Conservation (phyloP, 2,888 invertebrate genomes). For the Megamerina dolium region DNA sequence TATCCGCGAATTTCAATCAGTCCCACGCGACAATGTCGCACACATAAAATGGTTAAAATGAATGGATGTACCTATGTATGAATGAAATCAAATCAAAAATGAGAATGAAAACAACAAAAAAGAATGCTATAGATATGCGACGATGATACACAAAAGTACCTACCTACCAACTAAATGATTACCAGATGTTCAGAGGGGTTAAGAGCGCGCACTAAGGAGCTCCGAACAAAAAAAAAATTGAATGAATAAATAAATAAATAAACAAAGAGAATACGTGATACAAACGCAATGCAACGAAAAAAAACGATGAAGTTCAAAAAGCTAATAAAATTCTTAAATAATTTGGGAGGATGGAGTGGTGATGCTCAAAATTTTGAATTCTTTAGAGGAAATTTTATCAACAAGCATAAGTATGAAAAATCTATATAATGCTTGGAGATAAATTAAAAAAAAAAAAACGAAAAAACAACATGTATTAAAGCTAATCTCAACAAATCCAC, state of each 20-base stretch:
- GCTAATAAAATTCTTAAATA: neutral
- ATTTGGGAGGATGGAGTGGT: too few relatives aligned
- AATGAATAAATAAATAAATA: conserved; percentile 8
- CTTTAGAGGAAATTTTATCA: too few relatives aligned
- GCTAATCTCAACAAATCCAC: conserved; percentile 10
- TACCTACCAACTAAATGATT: too few relatives aligned
- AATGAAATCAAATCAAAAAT: too few relatives aligned
- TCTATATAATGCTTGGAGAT: neutral
- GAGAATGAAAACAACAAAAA: neutral
- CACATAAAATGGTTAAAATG: too few relatives aligned
- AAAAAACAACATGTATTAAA: conserved; percentile 1
- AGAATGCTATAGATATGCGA: neutral
- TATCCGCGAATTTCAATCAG: conserved; percentile 48
- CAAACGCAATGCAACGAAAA: neutral
- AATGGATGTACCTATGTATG: too few relatives aligned
- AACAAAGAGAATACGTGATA: conserved; percentile 16
- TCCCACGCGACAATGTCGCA: conserved; percentile 33
- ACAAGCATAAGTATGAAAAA: neutral
- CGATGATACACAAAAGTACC: too few relatives aligned
- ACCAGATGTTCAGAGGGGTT: too few relatives aligned
- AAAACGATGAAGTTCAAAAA: conserved; percentile 3
- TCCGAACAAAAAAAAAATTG: neutral
- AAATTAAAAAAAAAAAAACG: neutral
- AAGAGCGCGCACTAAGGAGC: neutral
- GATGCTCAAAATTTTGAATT: too few relatives aligned